A percentile compares a stretch with the other conserved stretches of the same genome.
phyloP scores from a whole-genome alignment of 2,797 vertebrate genomes.

The Poecilia picta region DNA sequence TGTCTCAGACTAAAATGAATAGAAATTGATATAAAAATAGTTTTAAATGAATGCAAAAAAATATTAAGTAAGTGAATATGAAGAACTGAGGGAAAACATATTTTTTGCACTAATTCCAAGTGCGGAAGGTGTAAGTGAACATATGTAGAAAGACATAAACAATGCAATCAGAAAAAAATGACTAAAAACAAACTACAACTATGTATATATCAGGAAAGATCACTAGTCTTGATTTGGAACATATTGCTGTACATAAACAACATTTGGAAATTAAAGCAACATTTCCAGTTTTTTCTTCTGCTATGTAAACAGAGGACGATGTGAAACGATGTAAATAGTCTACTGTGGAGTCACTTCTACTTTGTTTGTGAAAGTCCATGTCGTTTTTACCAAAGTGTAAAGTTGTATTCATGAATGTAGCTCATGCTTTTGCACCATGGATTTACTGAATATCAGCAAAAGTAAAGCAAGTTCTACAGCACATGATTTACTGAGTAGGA shows the following conservation, averaged over 20 bases:
- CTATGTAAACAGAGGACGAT: conserved; percentile 81
- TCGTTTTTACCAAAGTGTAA: conserved; percentile 66
- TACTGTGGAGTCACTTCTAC: conserved; percentile 81
- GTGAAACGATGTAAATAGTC: conserved; percentile 87
- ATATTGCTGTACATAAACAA: conserved; percentile 92
- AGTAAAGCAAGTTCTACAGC: conserved; percentile 38
- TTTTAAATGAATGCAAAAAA: not conserved
- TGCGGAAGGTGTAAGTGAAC: not conserved
- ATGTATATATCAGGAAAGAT: conserved; percentile 84
- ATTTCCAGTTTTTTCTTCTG: conserved; percentile 85
- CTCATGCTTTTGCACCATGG: conserved; percentile 65
- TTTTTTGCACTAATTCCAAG: not conserved
- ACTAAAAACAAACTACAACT: conserved; percentile 54
- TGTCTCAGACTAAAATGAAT: not conserved
- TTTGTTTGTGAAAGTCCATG: conserved; percentile 67
- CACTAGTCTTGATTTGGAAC: conserved; percentile 80
- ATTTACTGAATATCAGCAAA: conserved; percentile 60
- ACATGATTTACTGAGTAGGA: conserved; percentile 40
- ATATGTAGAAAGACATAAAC: not conserved
- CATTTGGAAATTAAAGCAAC: conserved; percentile 27
- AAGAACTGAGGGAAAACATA: not conserved
- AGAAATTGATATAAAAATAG: not conserved
- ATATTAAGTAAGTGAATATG: not conserved
- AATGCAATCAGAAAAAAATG: not conserved
- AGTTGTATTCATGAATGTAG: conserved; percentile 76